phyloP scores from a whole-genome alignment of 2,113 vertebrate genomes.

The Actenoides lindsayi region DNA sequence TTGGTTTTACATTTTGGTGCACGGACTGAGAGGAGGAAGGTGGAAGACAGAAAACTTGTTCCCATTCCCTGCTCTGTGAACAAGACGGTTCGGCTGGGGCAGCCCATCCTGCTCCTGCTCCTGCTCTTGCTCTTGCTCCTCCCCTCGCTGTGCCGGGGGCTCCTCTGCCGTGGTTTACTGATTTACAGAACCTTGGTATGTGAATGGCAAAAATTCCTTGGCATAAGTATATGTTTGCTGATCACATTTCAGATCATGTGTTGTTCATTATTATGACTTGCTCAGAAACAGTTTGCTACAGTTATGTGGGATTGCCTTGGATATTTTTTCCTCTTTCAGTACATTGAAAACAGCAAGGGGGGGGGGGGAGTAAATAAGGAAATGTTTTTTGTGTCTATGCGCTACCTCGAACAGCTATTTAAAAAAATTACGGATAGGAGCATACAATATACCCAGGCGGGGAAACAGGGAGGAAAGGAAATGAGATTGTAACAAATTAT shows the following conservation, averaged over 20 bases:
- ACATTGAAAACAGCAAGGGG: constrained; percentile 63
- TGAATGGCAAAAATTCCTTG: constrained; percentile 81
- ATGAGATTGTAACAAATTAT: background rate
- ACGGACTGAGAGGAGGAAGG: rapidly evolving
- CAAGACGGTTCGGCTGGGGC: constrained; percentile 5
- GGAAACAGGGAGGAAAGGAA: background rate
- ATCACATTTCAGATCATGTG: constrained; percentile 87
- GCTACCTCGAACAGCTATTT: constrained; percentile 49
- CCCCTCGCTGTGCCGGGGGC: background rate
- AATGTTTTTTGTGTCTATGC: constrained; percentile 55
- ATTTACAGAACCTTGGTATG: constrained; percentile 78
- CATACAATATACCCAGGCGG: background rate
- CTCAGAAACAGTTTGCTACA: constrained; percentile 80
- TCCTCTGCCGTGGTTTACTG: constrained; percentile 69
- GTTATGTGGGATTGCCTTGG: constrained; percentile 75
- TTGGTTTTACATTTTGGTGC: background rate
- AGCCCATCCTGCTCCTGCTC: background rate
- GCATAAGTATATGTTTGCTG: constrained; percentile 81
- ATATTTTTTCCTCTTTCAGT: constrained; percentile 64
- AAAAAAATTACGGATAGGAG: constrained; percentile 15
- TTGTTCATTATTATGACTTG: constrained; percentile 84
- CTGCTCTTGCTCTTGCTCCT: background rate
- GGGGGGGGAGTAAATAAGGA: background rate
- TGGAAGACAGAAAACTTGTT: background rate
- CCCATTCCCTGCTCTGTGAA: background rate